Base-by-base conservation (phyloP, 2,113 vertebrate genomes). In the Anoura caudifer region DNA sequence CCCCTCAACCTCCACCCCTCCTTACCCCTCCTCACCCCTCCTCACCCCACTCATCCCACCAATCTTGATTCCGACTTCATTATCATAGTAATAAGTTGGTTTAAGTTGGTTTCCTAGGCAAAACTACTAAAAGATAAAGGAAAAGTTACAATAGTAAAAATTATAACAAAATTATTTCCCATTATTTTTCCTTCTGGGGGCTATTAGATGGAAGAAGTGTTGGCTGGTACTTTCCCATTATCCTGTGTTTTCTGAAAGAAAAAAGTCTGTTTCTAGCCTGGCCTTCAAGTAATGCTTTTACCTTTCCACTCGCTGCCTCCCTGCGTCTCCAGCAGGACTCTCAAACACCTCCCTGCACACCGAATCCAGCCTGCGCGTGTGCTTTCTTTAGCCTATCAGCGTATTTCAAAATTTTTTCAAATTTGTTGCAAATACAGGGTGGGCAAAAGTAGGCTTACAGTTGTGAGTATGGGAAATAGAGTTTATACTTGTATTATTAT, bases 311-410 rank as follows among this genome's bases (percentile, higher is more conserved):
- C 63, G n/a, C 63, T 16, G 15, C 31, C 15, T n/a, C 26, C 43
- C 38, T 61, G n/a, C 7, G 5, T 63, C 70, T 50, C 22, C 43
- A 69, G 1, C 45, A 65, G 69, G 84, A 38, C n/a, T 82, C 11
- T 13, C 84, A 14, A 56, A 36, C 38, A 5, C 2, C 50, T 6
- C 7, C 47, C 19, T 10, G 0, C 0, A 0, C 2, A 1, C 28
- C 14, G 45, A 75, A 24, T 77, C 38, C 33, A 76, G 14, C 69
- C 56, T 63, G 1, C 24, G 54, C 15, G 1, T 6, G 2, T 22
- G 9, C 19, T 61, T 77, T 45, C 36, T 83, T 87, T 69, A 43
- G 8, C 13, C 36, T 41, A 3, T 15, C 15, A 75, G 69, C 52
- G 9, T 67, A 47, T 85, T 92, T 79, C n/a, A 19, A n/a, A 19